Base-by-base conservation (phyloP, 2,888 invertebrate species). In the Leucania comma region DNA sequence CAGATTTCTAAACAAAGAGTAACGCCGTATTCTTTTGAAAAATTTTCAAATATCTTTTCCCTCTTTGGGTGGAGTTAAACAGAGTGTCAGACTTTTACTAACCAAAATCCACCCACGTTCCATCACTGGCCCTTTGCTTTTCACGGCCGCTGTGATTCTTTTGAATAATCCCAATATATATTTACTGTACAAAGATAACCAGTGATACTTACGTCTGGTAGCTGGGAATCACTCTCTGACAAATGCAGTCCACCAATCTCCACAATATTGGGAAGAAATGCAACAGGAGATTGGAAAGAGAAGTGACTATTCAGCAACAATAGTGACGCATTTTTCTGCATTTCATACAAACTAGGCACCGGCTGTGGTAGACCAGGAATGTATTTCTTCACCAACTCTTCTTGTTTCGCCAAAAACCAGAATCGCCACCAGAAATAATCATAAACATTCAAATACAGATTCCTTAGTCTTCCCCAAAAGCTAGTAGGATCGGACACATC, bases 371-470 rank as follows among this genome's bases (percentile, higher is more conserved):
- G 14, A 29, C 42, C 17, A n/a, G 56, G 56, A 20, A 62, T 42
- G 35, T 42, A 42, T 22, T 56, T 54, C 38, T 38, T 53, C 26
- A 63, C 38, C n/a, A 63, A 26, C 22, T 53, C 38, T 22, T 63
- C 51, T 26, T 63, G 54, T 63, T 54, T 53, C 10, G 24, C 24
- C 26, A 63, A 63, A 38, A 63, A 54, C 63, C 38, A 54, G 12
- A 38, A 38, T 35, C 61, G 61, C 54, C 63, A 63, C 38, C 53
- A 62, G 35, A 32, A 62, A 35, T 51, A 61, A 8, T 61, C 61
- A 22, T 61, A 62, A 10, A 62, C 2, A 12, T 32, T 35, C 32
- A 62, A 24, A 10, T 51, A 51, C 32, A 51, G 10, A 14, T 62
- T 62, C 20, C 50, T 51, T 2, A 51, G 0, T 35, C 50, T 32